phyloP scores from a whole-genome alignment of 2,113 vertebrate genomes.

The Mobula birostris region DNA sequence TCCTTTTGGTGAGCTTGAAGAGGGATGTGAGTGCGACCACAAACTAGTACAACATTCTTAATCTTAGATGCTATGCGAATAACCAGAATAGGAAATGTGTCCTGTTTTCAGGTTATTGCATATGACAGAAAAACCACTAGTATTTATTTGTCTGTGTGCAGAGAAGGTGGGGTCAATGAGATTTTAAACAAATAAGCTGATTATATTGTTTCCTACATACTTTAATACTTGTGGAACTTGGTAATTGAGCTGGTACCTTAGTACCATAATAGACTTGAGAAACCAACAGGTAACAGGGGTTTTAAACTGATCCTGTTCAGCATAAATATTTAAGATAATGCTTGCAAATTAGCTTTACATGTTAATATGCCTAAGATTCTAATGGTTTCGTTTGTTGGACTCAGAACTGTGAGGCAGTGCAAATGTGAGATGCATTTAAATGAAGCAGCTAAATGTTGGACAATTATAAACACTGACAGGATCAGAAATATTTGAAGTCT shows the following conservation, averaged over 20 bases:
- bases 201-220: neutral
- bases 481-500: constrained; percentile 19
- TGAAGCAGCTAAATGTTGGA: constrained; percentile 36
- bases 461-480: constrained; percentile 7
- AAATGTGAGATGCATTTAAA: constrained; percentile 51
- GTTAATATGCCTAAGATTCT: constrained; percentile 38
- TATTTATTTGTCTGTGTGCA: neutral
- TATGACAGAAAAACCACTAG: no score
- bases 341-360: constrained; percentile 6
- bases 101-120: neutral
- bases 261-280: neutral
- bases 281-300: neutral
- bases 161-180: neutral
- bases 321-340: neutral
- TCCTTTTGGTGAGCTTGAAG: neutral
- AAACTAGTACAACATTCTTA: neutral
- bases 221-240: neutral
- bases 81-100: neutral
- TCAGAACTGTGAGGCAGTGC: constrained; percentile 45
- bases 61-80: neutral
- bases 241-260: neutral
- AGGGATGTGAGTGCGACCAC: neutral
- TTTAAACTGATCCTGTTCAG: neutral
- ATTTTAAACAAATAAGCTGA: neutral
- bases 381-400: constrained; percentile 41